These are phyloP conservation scores for Phymanthus crucifer DNA, from an alignment of 92 coral and sea anemone genomes.

Conservation along the genomic window DNA sequence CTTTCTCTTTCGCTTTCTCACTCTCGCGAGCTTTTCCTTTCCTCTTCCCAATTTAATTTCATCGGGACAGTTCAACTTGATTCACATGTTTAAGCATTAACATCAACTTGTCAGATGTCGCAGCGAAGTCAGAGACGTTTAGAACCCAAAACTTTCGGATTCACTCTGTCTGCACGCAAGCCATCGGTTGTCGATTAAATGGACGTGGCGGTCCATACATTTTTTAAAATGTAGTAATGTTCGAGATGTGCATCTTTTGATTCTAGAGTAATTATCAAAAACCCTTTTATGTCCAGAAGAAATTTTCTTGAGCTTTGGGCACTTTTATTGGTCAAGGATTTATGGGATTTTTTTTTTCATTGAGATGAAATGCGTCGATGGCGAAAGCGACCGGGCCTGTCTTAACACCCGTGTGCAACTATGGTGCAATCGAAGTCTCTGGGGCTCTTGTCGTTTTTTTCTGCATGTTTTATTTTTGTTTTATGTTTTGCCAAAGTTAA, in stretches of 20 bases:
- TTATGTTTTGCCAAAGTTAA: too few species aligned
- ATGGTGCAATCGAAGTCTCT: background rate
- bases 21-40: background rate
- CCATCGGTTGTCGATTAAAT: conserved; percentile 10
- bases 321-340: background rate
- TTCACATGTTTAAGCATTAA: conserved; percentile 9
- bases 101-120: background rate
- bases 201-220: conserved; percentile 13
- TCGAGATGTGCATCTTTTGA: conserved; percentile 5
- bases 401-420: background rate
- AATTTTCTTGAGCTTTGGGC: conserved; percentile 11
- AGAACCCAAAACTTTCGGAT: conserved; percentile 18
- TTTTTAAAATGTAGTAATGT: background rate
- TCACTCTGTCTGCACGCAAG: conserved; percentile 14
- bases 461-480: background rate
- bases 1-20: background rate
- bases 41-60: background rate
- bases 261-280: conserved; percentile 9
- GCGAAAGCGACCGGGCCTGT: background rate
- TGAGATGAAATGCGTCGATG: background rate
- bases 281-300: background rate
- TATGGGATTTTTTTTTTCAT: too few species aligned
- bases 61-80: background rate
- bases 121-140: background rate
- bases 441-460: background rate